These are phyloP conservation scores for Mustelus asterias DNA, from an alignment of 2,113 vertebrate genomes.

Conservation along the genomic window DNA sequence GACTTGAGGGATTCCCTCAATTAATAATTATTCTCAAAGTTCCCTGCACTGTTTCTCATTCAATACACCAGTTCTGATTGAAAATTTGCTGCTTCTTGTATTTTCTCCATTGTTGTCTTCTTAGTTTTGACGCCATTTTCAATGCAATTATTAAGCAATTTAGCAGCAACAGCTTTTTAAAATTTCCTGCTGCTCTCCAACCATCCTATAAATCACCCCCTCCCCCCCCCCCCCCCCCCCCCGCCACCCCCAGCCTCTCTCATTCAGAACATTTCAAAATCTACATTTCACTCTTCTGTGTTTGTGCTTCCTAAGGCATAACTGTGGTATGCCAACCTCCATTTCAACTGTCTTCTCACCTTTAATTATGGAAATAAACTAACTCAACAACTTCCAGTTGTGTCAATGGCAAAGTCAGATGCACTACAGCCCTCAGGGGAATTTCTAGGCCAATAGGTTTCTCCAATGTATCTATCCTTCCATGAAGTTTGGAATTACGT, in stretches of 20 bases:
- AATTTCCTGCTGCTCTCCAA: background rate
- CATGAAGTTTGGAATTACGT: background rate
- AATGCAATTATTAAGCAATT: background rate
- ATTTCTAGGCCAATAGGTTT: background rate
- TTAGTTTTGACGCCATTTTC: background rate
- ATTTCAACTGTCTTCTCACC: background rate
- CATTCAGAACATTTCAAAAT: background rate
- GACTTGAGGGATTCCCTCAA: background rate
- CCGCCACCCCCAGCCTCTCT: too few species aligned
- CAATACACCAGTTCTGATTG: background rate
- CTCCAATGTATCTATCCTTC: background rate
- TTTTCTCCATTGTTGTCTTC: background rate
- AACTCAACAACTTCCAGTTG: background rate
- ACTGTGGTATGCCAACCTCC: background rate
- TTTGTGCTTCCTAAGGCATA: background rate
- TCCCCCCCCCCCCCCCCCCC: background rate
- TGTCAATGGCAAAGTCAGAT: background rate
- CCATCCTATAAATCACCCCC: background rate
- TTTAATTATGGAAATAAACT: background rate
- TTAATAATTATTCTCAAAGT: background rate
- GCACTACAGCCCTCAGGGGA: background rate
- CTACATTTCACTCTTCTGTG: background rate
- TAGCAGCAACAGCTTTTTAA: background rate
- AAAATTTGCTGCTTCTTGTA: background rate
- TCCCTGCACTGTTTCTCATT: background rate